Evolutionary conservation across 2,113 vertebrate species (phyloP).

Genomic region (Cettia cetti): DNA sequence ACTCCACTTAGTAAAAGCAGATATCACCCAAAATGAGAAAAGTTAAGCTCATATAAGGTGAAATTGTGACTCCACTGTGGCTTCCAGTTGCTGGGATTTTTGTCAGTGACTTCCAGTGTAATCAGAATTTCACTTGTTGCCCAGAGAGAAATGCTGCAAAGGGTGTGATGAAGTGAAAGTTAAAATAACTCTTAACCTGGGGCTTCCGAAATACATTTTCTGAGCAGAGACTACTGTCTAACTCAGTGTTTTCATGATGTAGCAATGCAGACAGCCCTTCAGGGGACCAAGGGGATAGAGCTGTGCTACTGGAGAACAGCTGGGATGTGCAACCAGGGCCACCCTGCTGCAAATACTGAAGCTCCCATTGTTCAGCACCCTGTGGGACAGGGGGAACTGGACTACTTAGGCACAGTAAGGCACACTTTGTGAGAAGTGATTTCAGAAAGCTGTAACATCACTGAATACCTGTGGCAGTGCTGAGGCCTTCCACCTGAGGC

Average conservation of each 20-base stretch:
- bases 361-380: neutral
- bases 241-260: neutral
- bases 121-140: neutral
- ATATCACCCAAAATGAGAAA: constrained; percentile 26
- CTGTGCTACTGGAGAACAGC: neutral
- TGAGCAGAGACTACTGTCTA: neutral
- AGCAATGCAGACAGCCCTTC: neutral
- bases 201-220: neutral
- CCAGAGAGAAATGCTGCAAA: neutral
- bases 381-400: neutral
- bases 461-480: neutral
- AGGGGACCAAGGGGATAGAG: neutral
- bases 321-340: neutral
- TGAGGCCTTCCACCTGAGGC: neutral
- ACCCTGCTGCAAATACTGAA: neutral
- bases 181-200: neutral
- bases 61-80: neutral
- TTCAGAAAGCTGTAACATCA: neutral
- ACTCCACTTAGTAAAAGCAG: constrained; percentile 44
- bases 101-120: neutral
- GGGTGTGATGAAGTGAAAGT: neutral
- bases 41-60: neutral
- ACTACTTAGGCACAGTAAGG: accelerated
- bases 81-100: neutral
- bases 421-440: neutral